Evolutionary conservation across 1,140 invertebrate genomes (phyloP).

Genomic region (Galleria mellonella): DNA sequence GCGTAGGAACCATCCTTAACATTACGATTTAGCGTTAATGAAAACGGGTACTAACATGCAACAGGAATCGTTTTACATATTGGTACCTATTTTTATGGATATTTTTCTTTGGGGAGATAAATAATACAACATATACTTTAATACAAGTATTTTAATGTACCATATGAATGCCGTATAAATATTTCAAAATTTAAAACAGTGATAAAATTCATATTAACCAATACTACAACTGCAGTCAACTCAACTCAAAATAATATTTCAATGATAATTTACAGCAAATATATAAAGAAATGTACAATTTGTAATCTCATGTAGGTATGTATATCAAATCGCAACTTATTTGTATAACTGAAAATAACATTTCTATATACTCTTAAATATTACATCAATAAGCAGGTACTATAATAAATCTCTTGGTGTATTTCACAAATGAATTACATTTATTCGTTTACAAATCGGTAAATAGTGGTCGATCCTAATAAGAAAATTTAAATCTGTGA

Average conservation of each 20-base stretch:
- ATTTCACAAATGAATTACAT: conserved; percentile 10
- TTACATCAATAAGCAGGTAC: conserved; percentile 54
- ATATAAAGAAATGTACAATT: conserved; percentile 32
- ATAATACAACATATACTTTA: conserved; percentile 41
- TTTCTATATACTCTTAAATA: conserved; percentile 21
- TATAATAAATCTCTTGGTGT: conserved; percentile 34
- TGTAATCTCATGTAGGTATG: conserved; percentile 20
- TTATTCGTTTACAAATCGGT: background rate
- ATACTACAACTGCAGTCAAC: conserved; percentile 61
- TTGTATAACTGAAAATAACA: conserved; percentile 21
- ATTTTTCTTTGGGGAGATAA: background rate
- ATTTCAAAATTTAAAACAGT: conserved; percentile 76
- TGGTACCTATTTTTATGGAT: too few relatives aligned
- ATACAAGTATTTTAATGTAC: conserved; percentile 74
- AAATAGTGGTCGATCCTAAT: conserved; percentile 9
- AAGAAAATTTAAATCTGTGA: background rate
- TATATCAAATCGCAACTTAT: conserved; percentile 22
- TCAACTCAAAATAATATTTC: conserved; percentile 58
- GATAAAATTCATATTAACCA: conserved; percentile 75
- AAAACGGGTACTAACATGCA: too few relatives aligned
- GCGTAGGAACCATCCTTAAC: too few relatives aligned
- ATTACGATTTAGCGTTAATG: too few relatives aligned
- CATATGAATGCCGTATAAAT: conserved; percentile 74
- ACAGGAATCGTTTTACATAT: too few relatives aligned
- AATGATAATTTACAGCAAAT: conserved; percentile 15